These are phyloP conservation scores for Strigamia crassipes DNA, from an alignment of 2,888 invertebrate species.

Conservation along the genomic window DNA sequence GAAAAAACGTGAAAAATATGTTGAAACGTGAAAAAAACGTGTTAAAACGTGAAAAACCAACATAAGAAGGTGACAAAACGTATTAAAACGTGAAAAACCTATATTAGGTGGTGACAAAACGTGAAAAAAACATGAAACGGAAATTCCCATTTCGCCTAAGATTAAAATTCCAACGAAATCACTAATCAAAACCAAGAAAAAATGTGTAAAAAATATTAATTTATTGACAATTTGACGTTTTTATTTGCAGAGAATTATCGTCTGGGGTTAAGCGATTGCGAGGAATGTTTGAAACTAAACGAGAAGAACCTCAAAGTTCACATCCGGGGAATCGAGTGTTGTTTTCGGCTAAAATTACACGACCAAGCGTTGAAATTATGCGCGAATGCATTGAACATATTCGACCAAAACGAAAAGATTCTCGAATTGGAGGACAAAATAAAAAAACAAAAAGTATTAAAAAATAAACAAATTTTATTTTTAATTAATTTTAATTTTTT, in stretches of 20 bases:
- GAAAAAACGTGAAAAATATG: no score
- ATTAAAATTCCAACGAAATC: no score
- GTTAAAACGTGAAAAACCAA: no score
- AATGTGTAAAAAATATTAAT: no score
- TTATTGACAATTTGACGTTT: no score
- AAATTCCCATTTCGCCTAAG: no score
- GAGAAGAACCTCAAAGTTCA: conserved; percentile 78
- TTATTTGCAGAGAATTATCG: conserved; percentile 57
- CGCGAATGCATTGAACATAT: not conserved
- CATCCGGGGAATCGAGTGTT: conserved; percentile 62
- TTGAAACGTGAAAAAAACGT: no score
- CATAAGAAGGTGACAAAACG: no score
- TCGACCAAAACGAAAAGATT: not conserved
- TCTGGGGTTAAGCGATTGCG: conserved; percentile 79
- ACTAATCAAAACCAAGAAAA: no score
- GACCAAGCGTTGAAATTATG: not conserved
- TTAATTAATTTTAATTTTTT: not conserved
- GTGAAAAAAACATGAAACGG: no score
- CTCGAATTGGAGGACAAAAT: conserved; percentile 47
- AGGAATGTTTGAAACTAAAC: conserved; percentile 75
- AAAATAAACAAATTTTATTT: not conserved
- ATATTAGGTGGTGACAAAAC: no score
- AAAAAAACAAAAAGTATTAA: conserved; percentile 45
- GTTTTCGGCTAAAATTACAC: not conserved
- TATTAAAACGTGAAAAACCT: no score